Conservation (phyloP, 2,113 vertebrate species). For the Pachyramphus minor region DNA sequence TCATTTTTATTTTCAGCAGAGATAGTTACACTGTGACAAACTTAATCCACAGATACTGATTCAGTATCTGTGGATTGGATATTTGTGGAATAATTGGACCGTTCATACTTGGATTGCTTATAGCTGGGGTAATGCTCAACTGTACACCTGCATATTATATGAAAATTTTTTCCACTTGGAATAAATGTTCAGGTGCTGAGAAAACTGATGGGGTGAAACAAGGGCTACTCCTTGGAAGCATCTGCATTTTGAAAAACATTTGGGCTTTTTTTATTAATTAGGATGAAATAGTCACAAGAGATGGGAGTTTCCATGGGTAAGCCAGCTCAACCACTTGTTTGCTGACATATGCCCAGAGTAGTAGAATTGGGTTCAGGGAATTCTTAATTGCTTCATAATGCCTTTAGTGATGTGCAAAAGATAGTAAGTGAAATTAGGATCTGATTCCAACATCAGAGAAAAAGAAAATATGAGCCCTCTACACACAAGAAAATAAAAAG, state of each 20-base stretch:
- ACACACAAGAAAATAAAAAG: slow-evolving; percentile 45
- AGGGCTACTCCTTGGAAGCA: background rate
- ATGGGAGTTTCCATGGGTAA: background rate
- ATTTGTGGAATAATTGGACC: background rate
- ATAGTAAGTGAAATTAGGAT: background rate
- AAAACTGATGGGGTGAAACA: slow-evolving; percentile 20
- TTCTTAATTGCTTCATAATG: background rate
- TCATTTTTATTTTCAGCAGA: background rate
- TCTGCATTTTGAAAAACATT: background rate
- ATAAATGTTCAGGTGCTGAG: background rate
- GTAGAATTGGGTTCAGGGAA: background rate
- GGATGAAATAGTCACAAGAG: background rate
- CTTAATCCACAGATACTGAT: background rate
- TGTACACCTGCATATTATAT: background rate
- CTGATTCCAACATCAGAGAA: background rate
- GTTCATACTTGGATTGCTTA: background rate
- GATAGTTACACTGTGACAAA: background rate
- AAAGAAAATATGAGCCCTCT: background rate
- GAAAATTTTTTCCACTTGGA: background rate
- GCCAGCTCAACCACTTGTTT: background rate
- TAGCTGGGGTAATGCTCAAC: background rate
- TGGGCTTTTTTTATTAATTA: slow-evolving; percentile 38
- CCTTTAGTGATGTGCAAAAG: background rate
- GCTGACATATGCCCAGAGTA: background rate
- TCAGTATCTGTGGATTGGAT: background rate